Conservation (phyloP, 2,113 vertebrate genomes). For the Solea senegalensis region DNA sequence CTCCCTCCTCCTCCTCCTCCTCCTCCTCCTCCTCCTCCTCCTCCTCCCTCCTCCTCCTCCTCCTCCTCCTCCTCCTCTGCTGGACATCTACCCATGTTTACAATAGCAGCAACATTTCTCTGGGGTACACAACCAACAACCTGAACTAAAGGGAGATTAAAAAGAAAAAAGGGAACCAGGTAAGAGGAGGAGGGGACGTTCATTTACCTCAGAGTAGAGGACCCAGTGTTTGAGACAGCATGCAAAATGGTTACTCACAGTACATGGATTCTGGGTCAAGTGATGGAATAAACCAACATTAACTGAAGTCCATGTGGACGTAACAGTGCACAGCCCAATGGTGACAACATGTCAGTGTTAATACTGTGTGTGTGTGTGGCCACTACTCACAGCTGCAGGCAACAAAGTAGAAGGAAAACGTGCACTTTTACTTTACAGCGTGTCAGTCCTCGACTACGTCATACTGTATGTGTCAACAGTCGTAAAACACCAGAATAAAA, state of each 20-base stretch:
- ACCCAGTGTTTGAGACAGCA: conserved; percentile 71
- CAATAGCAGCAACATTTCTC: conserved; percentile 77
- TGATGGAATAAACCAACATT: conserved; percentile 31
- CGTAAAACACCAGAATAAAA: conserved; percentile 32
- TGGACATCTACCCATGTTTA: conserved; percentile 53
- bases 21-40: background rate
- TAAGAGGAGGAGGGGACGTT: conserved; percentile 29
- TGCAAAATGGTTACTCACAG: conserved; percentile 57
- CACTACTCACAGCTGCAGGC: conserved; percentile 26
- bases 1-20: background rate
- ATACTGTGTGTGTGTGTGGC: conserved; percentile 49
- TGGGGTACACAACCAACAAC: conserved; percentile 59
- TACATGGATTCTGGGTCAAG: conserved; percentile 50
- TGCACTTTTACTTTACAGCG: conserved; percentile 57
- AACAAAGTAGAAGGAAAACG: conserved; percentile 46
- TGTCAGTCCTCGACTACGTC: conserved; percentile 43
- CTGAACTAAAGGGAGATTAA: conserved; percentile 1
- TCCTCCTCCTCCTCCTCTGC: conserved; percentile 30
- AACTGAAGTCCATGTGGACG: conserved; percentile 52
- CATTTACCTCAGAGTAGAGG: conserved; percentile 55
- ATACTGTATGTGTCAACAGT: conserved; percentile 15
- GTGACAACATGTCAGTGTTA: conserved; percentile 60
- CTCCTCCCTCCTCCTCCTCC: background rate
- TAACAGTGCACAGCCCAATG: conserved; percentile 68
- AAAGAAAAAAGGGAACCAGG: background rate